Conservation (phyloP, 2,797 vertebrate species). For the Astyanax mexicanus region DNA sequence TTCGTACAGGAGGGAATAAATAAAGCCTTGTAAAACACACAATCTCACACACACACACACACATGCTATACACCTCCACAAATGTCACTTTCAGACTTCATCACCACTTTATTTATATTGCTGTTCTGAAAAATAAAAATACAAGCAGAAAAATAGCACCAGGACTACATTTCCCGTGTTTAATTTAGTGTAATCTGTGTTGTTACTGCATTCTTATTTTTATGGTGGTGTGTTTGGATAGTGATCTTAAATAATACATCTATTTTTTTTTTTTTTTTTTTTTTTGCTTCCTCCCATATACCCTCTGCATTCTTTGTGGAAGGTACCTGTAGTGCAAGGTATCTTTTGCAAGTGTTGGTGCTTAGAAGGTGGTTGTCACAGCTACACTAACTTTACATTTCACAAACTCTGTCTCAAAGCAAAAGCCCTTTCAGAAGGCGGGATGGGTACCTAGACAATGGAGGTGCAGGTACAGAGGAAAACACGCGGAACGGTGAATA, state of each 20-base stretch:
- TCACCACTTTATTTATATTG: conserved; percentile 55
- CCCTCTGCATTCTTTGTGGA: conserved; percentile 69
- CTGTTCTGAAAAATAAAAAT: conserved; percentile 44
- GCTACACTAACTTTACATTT: conserved; percentile 85
- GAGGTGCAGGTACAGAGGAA: conserved; percentile 79
- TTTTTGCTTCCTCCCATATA: conserved; percentile 61
- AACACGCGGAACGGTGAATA: conserved; percentile 83
- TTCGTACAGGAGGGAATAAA: no score
- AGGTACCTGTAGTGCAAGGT: conserved; percentile 81
- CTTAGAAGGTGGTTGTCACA: conserved; percentile 85
- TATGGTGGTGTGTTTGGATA: conserved; percentile 57
- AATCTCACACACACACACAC: conserved; percentile 30
- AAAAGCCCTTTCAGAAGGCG: conserved; percentile 78
- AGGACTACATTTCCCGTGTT: conserved; percentile 75
- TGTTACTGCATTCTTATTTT: conserved; percentile 66
- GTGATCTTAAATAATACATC: conserved; percentile 62
- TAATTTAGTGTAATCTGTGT: conserved; percentile 81
- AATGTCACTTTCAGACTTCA: conserved; percentile 46
- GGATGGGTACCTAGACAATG: conserved; percentile 81
- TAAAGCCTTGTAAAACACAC: no score
- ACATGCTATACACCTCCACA: conserved; percentile 41
- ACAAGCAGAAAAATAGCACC: conserved; percentile 64
- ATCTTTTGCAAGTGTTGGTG: conserved; percentile 83
- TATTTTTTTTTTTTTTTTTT: conserved; percentile 52
- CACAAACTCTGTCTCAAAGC: conserved; percentile 87